Evolutionary conservation across 1,140 invertebrate species (phyloP).

Genomic region (Plodia interpunctella): DNA sequence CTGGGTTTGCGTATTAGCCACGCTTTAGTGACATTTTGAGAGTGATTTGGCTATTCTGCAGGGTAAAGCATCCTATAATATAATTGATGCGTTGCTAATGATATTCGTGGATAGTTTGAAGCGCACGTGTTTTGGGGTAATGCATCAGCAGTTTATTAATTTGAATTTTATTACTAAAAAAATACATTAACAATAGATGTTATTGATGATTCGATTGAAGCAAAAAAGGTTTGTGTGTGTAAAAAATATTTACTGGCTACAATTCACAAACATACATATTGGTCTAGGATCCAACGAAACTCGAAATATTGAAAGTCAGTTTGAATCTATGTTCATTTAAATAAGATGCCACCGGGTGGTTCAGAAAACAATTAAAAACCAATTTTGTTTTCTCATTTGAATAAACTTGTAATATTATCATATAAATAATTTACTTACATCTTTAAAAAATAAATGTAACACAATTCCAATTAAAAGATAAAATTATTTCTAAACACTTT

Average conservation of each 20-base stretch:
- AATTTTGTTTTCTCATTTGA: no score
- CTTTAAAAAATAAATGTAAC: no score
- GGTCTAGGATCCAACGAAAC: no score
- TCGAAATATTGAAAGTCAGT: no score
- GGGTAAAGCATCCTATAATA: conserved; percentile 31
- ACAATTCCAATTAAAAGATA: no score
- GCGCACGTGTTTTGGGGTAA: conserved; percentile 34
- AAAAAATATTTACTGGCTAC: background rate
- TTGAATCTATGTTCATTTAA: no score
- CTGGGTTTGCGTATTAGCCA: conserved; percentile 46
- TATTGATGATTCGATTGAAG: background rate
- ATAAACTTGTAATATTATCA: no score
- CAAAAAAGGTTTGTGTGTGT: background rate
- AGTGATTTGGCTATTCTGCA: conserved; percentile 64
- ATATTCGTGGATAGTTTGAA: conserved; percentile 42
- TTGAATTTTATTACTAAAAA: background rate
- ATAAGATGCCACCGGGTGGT: no score
- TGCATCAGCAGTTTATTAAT: background rate
- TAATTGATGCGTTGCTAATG: conserved; percentile 35
- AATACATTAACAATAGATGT: background rate
- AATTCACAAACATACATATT: no score
- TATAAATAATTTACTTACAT: no score
- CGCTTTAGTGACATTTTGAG: conserved; percentile 66
- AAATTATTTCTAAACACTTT: no score
- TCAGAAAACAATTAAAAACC: no score